Percentiles rank a stretch among this genome's conserved stretches.
These are phyloP conservation scores for Phyto melanocephala DNA, from an alignment of 2,888 invertebrate species.

Conservation along the genomic window DNA sequence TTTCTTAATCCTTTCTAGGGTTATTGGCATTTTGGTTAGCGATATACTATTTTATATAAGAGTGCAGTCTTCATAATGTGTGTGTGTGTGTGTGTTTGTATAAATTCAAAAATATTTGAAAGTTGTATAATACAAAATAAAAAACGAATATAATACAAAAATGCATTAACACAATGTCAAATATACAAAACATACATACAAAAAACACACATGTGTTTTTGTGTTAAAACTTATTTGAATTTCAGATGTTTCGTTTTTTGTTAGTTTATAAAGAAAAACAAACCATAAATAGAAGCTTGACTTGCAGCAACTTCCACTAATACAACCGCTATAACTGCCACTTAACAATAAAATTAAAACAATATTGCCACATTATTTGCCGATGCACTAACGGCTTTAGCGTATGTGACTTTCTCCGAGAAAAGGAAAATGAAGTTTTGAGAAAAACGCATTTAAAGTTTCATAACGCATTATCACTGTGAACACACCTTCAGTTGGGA, in stretches of 20 bases:
- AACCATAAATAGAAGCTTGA: neutral
- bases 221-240: conserved; percentile 40
- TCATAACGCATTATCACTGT: too few relatives aligned
- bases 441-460: too few relatives aligned
- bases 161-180: conserved; percentile 4
- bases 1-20: too few relatives aligned
- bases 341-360: neutral
- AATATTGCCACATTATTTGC: neutral
- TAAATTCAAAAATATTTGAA: neutral
- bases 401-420: too few relatives aligned
- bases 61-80: neutral
- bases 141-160: neutral
- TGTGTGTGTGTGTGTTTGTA: neutral
- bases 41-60: neutral
- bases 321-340: neutral
- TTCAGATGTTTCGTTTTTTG: conserved; percentile 36
- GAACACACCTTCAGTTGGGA: too few relatives aligned
- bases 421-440: too few relatives aligned
- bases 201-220: neutral
- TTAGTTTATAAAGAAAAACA: conserved; percentile 11
- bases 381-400: too few relatives aligned
- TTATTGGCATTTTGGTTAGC: too few relatives aligned
- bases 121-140: neutral
- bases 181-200: neutral
- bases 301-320: neutral